Conservation (phyloP, 2,888 invertebrate genomes). For the Drosophila neotestacea region DNA sequence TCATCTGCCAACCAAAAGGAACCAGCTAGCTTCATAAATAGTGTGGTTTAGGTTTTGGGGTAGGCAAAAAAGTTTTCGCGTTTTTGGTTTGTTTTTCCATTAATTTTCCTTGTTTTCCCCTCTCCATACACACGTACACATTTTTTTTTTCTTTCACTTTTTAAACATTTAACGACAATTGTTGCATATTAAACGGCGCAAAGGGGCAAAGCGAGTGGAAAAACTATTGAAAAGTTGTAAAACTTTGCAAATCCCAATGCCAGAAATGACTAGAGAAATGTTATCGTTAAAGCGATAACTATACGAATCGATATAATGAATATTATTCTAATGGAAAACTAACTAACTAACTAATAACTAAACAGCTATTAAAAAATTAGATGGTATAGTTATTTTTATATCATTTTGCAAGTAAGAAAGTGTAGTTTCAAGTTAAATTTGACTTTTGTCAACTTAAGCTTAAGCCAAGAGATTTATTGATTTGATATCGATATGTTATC, state of each 20-base stretch:
- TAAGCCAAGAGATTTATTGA: too few relatives aligned
- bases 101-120: slow-evolving; percentile 32
- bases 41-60: slow-evolving; percentile 8
- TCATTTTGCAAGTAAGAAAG: too few relatives aligned
- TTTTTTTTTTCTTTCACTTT: slow-evolving; percentile 22
- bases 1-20: too few relatives aligned
- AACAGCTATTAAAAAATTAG: too few relatives aligned
- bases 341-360: too few relatives aligned
- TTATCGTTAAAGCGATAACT: not conserved
- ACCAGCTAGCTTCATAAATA: not conserved
- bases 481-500: too few relatives aligned
- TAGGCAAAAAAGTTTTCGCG: slow-evolving; percentile 62
- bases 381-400: too few relatives aligned
- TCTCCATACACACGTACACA: not conserved
- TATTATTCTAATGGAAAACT: not conserved
- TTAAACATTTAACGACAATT: slow-evolving; percentile 68
- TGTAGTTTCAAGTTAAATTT: too few relatives aligned
- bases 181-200: slow-evolving; percentile 66
- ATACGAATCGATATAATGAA: not conserved
- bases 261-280: not conserved
- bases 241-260: slow-evolving; percentile 7
- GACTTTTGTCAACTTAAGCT: too few relatives aligned
- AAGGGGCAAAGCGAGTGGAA: slow-evolving; percentile 53
- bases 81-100: slow-evolving; percentile 58
- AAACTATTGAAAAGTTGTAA: slow-evolving; percentile 51